Percentiles rank a stretch among this genome's conserved stretches.
Evolutionary conservation across 2,113 vertebrate genomes (phyloP).

Genomic region (Pycnonotus jocosus): DNA sequence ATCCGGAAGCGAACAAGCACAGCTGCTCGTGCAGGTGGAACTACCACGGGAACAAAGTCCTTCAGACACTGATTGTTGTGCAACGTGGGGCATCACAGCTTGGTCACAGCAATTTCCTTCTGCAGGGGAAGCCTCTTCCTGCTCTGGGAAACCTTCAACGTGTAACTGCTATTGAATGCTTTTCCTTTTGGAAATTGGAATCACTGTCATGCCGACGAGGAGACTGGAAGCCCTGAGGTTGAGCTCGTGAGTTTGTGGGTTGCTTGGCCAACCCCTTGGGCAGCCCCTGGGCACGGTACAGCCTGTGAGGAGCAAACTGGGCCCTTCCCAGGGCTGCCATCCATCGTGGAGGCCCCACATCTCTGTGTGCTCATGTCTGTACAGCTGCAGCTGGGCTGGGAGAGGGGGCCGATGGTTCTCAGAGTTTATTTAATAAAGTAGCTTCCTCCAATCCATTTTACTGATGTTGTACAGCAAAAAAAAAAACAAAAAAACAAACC

Average conservation of each 20-base stretch:
- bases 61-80: background rate
- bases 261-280: background rate
- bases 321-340: background rate
- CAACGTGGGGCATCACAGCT: background rate
- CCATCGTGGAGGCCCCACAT: background rate
- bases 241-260: background rate
- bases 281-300: background rate
- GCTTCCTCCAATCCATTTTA: background rate
- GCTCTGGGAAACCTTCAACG: slow-evolving; percentile 13
- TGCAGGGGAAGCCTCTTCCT: slow-evolving; percentile 6
- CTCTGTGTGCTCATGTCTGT: rapidly evolving
- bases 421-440: slow-evolving; percentile 37
- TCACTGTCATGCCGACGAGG: background rate
- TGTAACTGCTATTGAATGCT: background rate
- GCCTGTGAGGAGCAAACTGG: background rate
- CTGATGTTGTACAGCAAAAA: background rate
- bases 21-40: slow-evolving; percentile 57
- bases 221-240: background rate
- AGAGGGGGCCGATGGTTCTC: background rate
- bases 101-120: background rate
- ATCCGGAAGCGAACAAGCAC: slow-evolving; percentile 87
- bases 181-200: slow-evolving; percentile 5
- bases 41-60: slow-evolving; percentile 43
- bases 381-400: rapidly evolving
- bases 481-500: background rate